Evolutionary conservation across 2,888 invertebrate species (phyloP), one percentile per base, ranked within the genome.

Genomic region (Thereva nobilitata): DNA sequence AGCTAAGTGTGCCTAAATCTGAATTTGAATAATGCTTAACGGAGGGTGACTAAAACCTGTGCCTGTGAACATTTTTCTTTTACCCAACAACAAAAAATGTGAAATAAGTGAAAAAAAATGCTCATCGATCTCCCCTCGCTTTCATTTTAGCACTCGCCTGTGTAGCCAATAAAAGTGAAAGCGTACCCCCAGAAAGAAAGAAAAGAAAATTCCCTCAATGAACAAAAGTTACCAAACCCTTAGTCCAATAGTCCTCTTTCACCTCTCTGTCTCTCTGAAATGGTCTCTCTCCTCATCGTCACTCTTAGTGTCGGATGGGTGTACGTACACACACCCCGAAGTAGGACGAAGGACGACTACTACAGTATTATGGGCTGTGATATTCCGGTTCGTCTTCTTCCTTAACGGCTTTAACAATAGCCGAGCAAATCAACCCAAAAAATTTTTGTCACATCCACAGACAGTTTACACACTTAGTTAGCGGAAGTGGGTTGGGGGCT

Each of bases 21-120:
- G 23, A 47, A 64, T 64, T 53, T 64, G 37, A 64, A 64, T 53
- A 64, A 64, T 64, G 35, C 42, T n/a, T 37, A 37, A 42, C 42
- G 4, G 41, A 42, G 41, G 42, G 42, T 5, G 37, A 54, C 10
- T 23, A 73, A 79, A 38, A 56, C n/a, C 34, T 56, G 40, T 47
- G n/a, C 52, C 23, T 23, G 35, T 52, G 6, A 42, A 23, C 23
- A 55, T 23, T 35, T 8, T 5, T 34, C 52, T n/a, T 52, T 7
- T 5, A 6, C 34, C 8, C 6, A 5, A 35, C 5, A 23, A 47
- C 8, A 47, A 47, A n/a, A 45, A n/a, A 47, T 23, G 9, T 5
- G 12, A n/a, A 47, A 12, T 10, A 47, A 47, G 8, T 47, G 12
- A 47, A 10, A 10, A n/a, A 47, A n/a, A 47, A n/a, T 47, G n/a